Evolutionary conservation across 2,797 vertebrate species (phyloP), one percentile per base, ranked within the genome.

Genomic region (Leuciscus waleckii): DNA sequence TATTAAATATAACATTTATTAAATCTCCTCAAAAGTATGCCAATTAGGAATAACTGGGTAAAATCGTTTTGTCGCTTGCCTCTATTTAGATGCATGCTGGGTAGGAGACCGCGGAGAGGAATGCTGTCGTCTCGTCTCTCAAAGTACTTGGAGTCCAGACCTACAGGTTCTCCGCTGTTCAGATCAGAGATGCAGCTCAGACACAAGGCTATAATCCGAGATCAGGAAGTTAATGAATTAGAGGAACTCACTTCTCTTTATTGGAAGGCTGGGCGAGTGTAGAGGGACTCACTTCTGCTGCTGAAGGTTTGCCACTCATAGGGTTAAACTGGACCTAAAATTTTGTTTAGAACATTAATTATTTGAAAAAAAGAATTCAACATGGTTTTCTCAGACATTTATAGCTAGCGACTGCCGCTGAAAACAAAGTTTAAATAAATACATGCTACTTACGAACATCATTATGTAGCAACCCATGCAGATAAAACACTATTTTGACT

Each of bases 131-230:
- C 97, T 92, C 97, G 95, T 85, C 94, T 97, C 94, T 96, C 97
- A 77, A 99, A 95, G 88, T 99, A 99, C 87, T 98, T 99, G 0
- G 96, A 89, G 54, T 99, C 97, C 91, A 98, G 91, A 35, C 96
- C 96, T 19, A 92, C 43, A 39, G 91, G 91, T 32, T 96, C 95
- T 82, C 94, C 92, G 75, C 97, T 98, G 85, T 70, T 39, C 17
- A 83, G 4, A 65, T 75, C n/a, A 85, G 5, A 86, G 14, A 75
- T 8, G 43, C 14, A 9, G 56, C 3, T 68, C 13, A 84, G n/a
- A 54, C n/a, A 37, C 21, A 65, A 58, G 23, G 61, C 3, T 65
- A 67, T 35, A 7, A 7, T 49, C 11, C 19, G 23, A 51, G 5
- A 78, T 21, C 29, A 71, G 63, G n/a, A 73, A 58, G 17, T 73